Evolutionary conservation across 2,113 vertebrate species (phyloP).

Genomic region (Ammodytes marinus): DNA sequence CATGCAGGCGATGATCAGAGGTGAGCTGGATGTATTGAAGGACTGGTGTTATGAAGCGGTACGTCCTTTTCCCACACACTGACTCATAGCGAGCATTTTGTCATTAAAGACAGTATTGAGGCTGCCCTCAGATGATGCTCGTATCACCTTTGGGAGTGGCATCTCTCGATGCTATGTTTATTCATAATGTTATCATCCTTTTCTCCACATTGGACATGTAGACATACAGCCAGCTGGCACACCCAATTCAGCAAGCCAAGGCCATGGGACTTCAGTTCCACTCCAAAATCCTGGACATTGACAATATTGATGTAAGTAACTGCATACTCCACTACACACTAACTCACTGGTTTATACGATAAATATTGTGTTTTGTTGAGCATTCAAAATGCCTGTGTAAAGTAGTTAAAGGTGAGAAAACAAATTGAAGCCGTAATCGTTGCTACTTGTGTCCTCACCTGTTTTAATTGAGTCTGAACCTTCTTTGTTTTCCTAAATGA

Average conservation of each 20-base stretch:
- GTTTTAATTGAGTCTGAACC: not conserved
- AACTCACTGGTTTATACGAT: not conserved
- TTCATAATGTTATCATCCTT: not conserved
- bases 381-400: not conserved
- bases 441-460: not conserved
- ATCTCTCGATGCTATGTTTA: not conserved
- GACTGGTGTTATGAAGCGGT: constrained; percentile 99
- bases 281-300: constrained; percentile 94
- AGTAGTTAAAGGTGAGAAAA: no score
- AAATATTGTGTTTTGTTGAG: not conserved
- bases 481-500: not conserved
- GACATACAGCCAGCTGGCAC: constrained; percentile 96
- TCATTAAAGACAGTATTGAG: not conserved
- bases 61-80: constrained; percentile 56
- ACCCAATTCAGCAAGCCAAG: constrained; percentile 94
- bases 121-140: not conserved
- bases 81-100: not conserved
- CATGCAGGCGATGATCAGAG: constrained; percentile 92
- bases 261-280: constrained; percentile 93
- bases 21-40: constrained; percentile 96
- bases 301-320: constrained; percentile 94
- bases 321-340: not conserved
- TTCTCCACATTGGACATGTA: constrained; percentile 63
- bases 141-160: not conserved
- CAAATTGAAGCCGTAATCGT: no score